phyloP scores from a whole-genome alignment of 2,797 vertebrate species.

The Anniella stebbinsi region DNA sequence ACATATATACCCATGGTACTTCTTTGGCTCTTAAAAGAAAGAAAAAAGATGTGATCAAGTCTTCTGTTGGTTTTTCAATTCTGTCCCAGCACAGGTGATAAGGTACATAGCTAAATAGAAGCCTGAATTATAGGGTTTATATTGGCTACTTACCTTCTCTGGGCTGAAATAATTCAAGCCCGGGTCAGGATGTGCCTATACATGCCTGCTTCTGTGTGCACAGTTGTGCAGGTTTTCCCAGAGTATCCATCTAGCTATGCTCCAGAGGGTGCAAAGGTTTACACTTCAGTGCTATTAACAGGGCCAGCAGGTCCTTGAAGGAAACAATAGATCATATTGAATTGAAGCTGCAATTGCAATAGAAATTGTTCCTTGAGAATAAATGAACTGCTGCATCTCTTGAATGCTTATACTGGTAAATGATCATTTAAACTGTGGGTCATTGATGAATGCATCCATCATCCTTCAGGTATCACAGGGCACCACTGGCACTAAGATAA shows the following conservation, averaged over 20 bases:
- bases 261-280: neutral
- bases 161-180: neutral
- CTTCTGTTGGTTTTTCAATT: too few species aligned
- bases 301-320: slow-evolving; percentile 50
- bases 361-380: slow-evolving; percentile 48
- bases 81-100: too few species aligned
- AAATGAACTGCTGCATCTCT: slow-evolving; percentile 36
- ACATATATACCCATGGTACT: too few species aligned
- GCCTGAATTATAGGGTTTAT: too few species aligned
- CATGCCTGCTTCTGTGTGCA: neutral
- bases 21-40: too few species aligned
- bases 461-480: slow-evolving; percentile 63
- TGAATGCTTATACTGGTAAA: slow-evolving; percentile 50
- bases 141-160: neutral
- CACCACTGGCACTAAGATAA: slow-evolving; percentile 40
- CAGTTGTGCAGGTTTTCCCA: neutral
- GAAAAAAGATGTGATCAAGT: too few species aligned
- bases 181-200: neutral
- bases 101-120: too few species aligned
- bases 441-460: slow-evolving; percentile 47
- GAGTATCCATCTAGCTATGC: neutral
- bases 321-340: slow-evolving; percentile 59
- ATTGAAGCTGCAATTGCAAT: slow-evolving; percentile 60
- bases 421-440: slow-evolving; percentile 56
- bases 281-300: slow-evolving; percentile 42